Base-by-base conservation (phyloP, 2,888 invertebrate genomes). In the Caenorhabditis zanzibari region DNA sequence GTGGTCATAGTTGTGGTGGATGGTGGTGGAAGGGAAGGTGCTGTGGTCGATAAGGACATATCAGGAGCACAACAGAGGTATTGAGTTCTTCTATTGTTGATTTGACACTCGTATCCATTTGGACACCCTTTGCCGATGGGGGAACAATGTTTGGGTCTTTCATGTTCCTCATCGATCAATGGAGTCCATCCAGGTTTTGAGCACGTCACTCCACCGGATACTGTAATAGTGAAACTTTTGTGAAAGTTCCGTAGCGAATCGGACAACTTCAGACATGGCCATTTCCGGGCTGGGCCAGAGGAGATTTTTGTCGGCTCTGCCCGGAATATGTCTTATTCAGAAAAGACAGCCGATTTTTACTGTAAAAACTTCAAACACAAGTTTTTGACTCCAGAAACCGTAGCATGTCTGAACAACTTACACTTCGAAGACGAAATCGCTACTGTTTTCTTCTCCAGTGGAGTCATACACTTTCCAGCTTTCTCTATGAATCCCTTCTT, bases 11-110 rank as follows among this genome's bases (percentile, higher is more conserved):
- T 59, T 49, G 80, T 75, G 14, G 81, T 66, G n/a, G 76, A 68
- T 59, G 77, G 68, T 22, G 76, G 56, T 5, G 71, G 71, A 12
- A 79, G 44, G 14, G 79, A 64, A 22, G 80, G 44, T n/a, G 44
- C 72, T 14, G 63, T 59, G 22, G 72, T 47, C 0, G 66, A 52
- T 12, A 44, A 19, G 9, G 56, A 24, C 24, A 47, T 24, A 38
- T 74, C 81, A 19, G 68, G 73, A 44, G 88, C 64, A 72, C 89
- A 89, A 59, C 89, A 89, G n/a, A 89, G 82, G 66, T 88, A 88
- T 68, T 88, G 88, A 9, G 88, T 88, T 71, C 84, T 79, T 41
- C 85, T 76, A 59, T 81, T 85, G 68, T 88, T 89, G 58, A 88
- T 82, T 64, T 88, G 86, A 68, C 88, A 88, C 41, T 79, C 79